These are phyloP conservation scores for Watsonalla binaria DNA, from an alignment of 2,888 invertebrate genomes.

Conservation along the genomic window DNA sequence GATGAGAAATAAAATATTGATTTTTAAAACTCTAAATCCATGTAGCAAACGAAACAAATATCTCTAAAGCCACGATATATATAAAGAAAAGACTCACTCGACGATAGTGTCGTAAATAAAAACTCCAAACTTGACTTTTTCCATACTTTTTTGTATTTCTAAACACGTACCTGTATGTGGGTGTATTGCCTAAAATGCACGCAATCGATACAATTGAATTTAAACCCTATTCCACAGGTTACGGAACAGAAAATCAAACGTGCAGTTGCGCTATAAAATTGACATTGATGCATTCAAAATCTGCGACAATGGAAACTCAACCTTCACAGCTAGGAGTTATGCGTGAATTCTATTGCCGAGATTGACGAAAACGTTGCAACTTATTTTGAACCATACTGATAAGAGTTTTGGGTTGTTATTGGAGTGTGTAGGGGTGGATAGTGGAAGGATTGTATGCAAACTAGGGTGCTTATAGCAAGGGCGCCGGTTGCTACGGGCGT, in stretches of 20 bases:
- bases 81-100: slow-evolving; percentile 8
- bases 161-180: slow-evolving; percentile 39
- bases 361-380: slow-evolving; percentile 5
- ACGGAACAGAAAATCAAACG: slow-evolving; percentile 7
- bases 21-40: no score
- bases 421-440: slow-evolving; percentile 1
- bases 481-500: slow-evolving; percentile 53
- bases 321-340: background rate
- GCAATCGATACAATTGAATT: slow-evolving; percentile 9
- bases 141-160: slow-evolving; percentile 20
- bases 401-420: slow-evolving; percentile 15
- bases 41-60: no score
- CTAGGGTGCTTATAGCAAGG: slow-evolving; percentile 17
- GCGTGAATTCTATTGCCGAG: slow-evolving; percentile 9
- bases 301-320: slow-evolving; percentile 13
- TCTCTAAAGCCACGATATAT: background rate
- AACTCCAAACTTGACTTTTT: slow-evolving; percentile 58
- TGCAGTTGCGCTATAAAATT: slow-evolving; percentile 18
- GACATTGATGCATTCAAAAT: slow-evolving; percentile 28
- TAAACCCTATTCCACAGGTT: background rate
- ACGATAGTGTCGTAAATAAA: slow-evolving; percentile 38
- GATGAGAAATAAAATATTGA: no score
- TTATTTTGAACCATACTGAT: slow-evolving; percentile 15
- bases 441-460: slow-evolving; percentile 25
- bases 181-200: slow-evolving; percentile 31